Percentiles rank a stretch among this genome's conserved stretches.
These are phyloP conservation scores for Plagodis dolabraria DNA, from an alignment of 2,888 invertebrate species.

Conservation along the genomic window DNA sequence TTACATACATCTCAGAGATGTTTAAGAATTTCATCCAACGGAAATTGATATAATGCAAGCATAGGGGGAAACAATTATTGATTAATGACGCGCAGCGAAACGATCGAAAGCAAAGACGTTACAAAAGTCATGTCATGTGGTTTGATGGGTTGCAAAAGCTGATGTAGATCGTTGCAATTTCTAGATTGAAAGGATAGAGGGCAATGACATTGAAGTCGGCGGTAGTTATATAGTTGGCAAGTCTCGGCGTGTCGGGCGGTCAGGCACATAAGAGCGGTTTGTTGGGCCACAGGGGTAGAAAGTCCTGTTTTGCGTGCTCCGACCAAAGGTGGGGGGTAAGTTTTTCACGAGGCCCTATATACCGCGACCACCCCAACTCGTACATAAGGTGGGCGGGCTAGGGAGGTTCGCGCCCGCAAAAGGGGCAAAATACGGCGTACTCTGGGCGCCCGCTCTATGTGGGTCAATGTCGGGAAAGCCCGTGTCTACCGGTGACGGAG, in stretches of 20 bases:
- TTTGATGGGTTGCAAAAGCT: slow-evolving; percentile 34
- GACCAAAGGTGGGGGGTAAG: slow-evolving; percentile 80
- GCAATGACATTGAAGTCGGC: slow-evolving; percentile 35
- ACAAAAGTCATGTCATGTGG: too few species aligned
- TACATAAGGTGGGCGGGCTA: slow-evolving; percentile 82
- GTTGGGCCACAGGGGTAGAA: slow-evolving; percentile 75
- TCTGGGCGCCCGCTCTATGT: slow-evolving; percentile 84
- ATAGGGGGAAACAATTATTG: neutral
- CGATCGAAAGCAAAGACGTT: neutral
- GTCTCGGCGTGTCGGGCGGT: slow-evolving; percentile 50
- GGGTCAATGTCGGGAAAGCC: slow-evolving; percentile 86
- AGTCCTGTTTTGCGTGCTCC: slow-evolving; percentile 84
- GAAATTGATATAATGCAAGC: too few species aligned
- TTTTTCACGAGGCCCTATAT: slow-evolving; percentile 85
- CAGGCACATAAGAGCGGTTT: slow-evolving; percentile 71
- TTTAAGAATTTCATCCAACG: neutral
- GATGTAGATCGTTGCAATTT: slow-evolving; percentile 32
- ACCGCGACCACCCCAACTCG: slow-evolving; percentile 84
- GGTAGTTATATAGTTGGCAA: slow-evolving; percentile 38
- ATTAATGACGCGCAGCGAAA: neutral
- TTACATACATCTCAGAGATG: slow-evolving; percentile 22
- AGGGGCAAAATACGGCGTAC: slow-evolving; percentile 85
- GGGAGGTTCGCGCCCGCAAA: slow-evolving; percentile 85
- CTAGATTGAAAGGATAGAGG: slow-evolving; percentile 33
- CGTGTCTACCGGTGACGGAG: slow-evolving; percentile 85